Evolutionary conservation across 2,113 vertebrate genomes (phyloP), one percentile per base, ranked within the genome.

Genomic region (Herpailurus yagouaroundi): DNA sequence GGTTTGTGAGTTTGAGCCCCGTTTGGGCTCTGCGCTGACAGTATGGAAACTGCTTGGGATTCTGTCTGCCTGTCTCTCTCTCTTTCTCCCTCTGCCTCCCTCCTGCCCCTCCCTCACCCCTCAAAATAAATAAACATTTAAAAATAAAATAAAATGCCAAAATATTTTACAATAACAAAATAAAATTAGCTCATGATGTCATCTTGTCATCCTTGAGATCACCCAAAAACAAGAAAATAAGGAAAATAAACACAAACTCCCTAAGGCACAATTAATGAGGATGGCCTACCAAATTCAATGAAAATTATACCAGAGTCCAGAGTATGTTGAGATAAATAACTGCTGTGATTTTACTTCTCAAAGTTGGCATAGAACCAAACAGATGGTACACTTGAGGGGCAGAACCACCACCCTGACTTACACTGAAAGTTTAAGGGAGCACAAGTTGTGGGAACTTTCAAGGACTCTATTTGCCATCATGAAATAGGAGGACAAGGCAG

Each of bases 201-300:
- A 90, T 45, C 21, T 45, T 87, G n/a, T 83, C 31, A 89, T 94
- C 36, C 77, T 86, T 95, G 52, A 94, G 63, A 50, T 81, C 38
- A 95, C 38, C 57, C 52, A 45, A 66, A 89, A 77, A 57, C 33
- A 90, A 82, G 16, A 74, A 76, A 88, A 93, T n/a, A 33, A 48
- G 48, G 79, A 55, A 71, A 63, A 73, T 29, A 88, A 95, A 77
- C 11, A 10, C 13, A 64, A 52, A 84, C 3, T 66, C 60, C n/a
- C 19, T 69, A 74, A 79, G 64, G 38, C 57, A 88, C 38, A 66
- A 71, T 36, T 91, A 71, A 95, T 63, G 25, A 91, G n/a, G 64
- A 50, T 63, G 36, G 71, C 10, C 41, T 95, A 29, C 73, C 69
- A 91, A 95, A 93, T 55, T 77, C 79, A 85, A 36, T 90, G 33